A percentile compares a stretch with the other conserved stretches of the same genome.
Evolutionary conservation across 2,113 vertebrate species (phyloP).

Genomic region (Leucosticte australis): DNA sequence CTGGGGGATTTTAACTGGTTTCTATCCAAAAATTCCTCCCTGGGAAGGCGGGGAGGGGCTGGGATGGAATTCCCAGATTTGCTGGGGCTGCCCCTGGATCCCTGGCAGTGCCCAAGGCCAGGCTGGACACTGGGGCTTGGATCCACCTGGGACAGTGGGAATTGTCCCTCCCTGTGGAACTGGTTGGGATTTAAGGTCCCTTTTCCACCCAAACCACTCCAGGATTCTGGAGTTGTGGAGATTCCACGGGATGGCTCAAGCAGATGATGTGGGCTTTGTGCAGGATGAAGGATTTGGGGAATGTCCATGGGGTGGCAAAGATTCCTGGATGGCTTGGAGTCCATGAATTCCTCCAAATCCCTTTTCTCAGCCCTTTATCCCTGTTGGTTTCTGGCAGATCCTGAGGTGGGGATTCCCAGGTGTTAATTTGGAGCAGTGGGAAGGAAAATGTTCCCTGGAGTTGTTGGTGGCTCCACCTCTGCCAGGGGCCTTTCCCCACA

Average conservation of each 20-base stretch:
- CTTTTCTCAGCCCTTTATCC: not conserved
- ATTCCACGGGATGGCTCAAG: not conserved
- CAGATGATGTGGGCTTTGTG: not conserved
- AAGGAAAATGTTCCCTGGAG: not conserved
- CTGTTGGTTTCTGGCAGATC: not conserved
- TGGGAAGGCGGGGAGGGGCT: not conserved
- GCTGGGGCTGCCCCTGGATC: not conserved
- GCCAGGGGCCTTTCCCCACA: rapidly evolving
- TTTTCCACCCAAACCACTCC: not conserved
- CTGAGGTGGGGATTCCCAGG: not conserved
- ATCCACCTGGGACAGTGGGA: rapidly evolving
- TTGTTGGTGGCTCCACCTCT: not conserved
- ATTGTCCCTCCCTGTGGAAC: not conserved
- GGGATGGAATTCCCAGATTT: not conserved
- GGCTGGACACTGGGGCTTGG: not conserved
- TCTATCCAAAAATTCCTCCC: not conserved
- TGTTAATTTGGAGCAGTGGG: not conserved
- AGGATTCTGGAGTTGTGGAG: not conserved
- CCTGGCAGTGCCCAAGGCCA: not conserved
- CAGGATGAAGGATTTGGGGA: not conserved
- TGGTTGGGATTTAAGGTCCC: not conserved
- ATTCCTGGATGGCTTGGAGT: not conserved
- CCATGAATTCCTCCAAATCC: not conserved
- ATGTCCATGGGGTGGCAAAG: not conserved
- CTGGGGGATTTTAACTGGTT: not conserved